Conservation (phyloP, 2,113 vertebrate species). For the Nematolebias whitei region DNA sequence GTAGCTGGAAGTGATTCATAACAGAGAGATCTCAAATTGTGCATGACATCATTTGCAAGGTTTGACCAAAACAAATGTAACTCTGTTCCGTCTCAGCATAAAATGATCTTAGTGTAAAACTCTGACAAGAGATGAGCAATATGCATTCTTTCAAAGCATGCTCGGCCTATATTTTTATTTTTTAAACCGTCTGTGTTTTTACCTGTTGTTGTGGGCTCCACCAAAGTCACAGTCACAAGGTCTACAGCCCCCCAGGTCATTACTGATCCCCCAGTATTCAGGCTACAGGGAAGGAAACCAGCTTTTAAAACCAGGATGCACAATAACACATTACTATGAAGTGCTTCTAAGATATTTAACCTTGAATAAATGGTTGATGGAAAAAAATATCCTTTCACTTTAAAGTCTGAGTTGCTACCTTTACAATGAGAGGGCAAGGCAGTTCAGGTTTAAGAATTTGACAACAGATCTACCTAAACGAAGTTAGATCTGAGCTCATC, state of each 20-base stretch:
- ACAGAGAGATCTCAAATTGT: no score
- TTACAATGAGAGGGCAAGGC: background rate
- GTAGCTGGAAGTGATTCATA: no score
- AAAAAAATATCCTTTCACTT: background rate
- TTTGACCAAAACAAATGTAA: no score
- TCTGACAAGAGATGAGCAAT: no score
- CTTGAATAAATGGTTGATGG: background rate
- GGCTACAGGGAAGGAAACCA: constrained; percentile 68
- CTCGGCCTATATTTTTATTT: background rate
- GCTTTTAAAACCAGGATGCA: background rate
- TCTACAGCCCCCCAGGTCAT: constrained; percentile 83
- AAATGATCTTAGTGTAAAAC: no score
- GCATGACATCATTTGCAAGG: no score
- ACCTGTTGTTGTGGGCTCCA: constrained; percentile 86
- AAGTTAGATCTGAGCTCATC: background rate
- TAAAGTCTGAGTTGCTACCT: background rate
- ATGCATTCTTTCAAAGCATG: background rate
- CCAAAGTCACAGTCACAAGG: constrained; percentile 89
- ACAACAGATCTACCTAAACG: no score
- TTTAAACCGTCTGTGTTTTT: constrained; percentile 2
- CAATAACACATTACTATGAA: background rate
- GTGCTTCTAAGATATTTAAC: background rate
- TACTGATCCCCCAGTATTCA: constrained; percentile 89
- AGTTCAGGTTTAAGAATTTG: background rate
- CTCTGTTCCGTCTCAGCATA: no score